Evolutionary conservation across 2,113 vertebrate species (phyloP), one percentile per base, ranked within the genome.

Genomic region (Raja brachyura): DNA sequence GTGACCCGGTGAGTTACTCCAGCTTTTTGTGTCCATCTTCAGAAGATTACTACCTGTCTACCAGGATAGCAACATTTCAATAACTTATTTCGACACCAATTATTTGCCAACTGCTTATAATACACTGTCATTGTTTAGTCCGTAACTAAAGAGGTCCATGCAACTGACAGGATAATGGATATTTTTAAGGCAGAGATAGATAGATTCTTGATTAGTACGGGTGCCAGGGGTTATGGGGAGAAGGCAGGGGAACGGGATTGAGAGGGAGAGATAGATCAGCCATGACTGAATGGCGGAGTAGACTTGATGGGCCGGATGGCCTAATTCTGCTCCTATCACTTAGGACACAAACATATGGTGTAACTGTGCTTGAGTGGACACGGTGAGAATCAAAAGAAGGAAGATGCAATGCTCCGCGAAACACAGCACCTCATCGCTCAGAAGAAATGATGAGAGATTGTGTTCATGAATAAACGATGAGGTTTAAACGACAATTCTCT

Each of bases 371-470:
- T 28, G 79, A 83, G 22, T 8, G 28, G 25, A 48, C 81, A 88
- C 59, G 13, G 18, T 16, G 14, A 14, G 11, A n/a, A 61, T 56
- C 5, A 86, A 59, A 63, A 48, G 59, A 31, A 54, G 31, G 70
- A 85, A 28, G 22, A 73, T 25, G 48, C 33, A 73, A 54, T 28
- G 90, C 54, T 92, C 48, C 66, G 25, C 54, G 33, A 74, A 92
- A 73, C 33, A 70, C 68, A 13, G 33, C 68, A 92, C 20, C 66
- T 54, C 68, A n/a, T 31, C 6, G 28, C 33, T 68, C 14, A 90
- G 86, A 68, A 90, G 61, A 92, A 92, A 48, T 74, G 31, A 39
- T 13, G 54, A 92, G 28, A 73, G 66, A 73, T 39, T 92, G 63
- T 48, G 66, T 73, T 73, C 31, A 74, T 74, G 66, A 92, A 73